A percentile compares a stretch with the other conserved stretches of the same genome.
These are phyloP conservation scores for Oreochromis tanganicae DNA, from an alignment of 2,113 vertebrate genomes.

Conservation along the genomic window DNA sequence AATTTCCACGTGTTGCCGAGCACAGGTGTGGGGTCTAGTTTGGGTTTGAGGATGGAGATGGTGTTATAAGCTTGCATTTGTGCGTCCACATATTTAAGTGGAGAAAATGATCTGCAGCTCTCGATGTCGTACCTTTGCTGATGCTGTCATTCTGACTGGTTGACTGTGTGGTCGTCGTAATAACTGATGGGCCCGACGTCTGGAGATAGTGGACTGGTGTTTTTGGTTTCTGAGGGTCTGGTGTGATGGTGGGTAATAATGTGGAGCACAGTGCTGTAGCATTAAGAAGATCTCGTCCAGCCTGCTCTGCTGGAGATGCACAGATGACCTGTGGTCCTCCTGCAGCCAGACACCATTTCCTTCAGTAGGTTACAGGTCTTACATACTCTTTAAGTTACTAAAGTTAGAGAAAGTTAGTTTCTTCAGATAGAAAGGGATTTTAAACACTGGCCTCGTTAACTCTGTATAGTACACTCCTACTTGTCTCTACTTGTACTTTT, in stretches of 20 bases:
- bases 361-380: background rate
- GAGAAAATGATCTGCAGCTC: background rate
- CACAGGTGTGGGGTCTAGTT: background rate
- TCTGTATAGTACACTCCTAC: background rate
- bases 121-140: conserved; percentile 12
- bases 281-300: background rate
- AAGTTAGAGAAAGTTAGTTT: background rate
- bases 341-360: background rate
- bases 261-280: background rate
- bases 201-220: background rate
- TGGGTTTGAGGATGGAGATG: background rate
- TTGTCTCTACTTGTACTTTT: background rate
- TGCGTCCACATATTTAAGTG: background rate
- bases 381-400: background rate
- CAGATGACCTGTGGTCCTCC: conserved; percentile 17
- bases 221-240: background rate
- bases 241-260: background rate
- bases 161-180: background rate
- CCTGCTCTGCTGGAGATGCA: conserved; percentile 2
- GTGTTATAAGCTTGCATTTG: background rate
- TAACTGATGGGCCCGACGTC: background rate
- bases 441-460: background rate
- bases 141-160: background rate
- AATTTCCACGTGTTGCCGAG: conserved; percentile 85
- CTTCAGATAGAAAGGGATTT: background rate